Conservation (phyloP, 2,888 invertebrate species). For the Lycia hirtaria region DNA sequence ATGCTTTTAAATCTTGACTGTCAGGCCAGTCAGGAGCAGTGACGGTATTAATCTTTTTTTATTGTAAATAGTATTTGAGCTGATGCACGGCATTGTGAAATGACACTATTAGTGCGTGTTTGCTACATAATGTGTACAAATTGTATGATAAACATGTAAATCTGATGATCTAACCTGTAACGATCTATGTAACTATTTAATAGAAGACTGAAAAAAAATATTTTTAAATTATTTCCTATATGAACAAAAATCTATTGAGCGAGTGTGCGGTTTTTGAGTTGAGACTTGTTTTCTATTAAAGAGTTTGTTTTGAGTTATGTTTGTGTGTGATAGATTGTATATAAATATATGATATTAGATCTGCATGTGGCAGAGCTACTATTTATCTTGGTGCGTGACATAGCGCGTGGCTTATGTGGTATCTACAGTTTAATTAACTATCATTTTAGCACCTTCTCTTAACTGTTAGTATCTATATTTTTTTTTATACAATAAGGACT, state of each 20-base stretch:
- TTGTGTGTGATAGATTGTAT: slow-evolving; percentile 56
- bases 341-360: slow-evolving; percentile 46
- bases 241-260: slow-evolving; percentile 51
- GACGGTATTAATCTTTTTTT: not conserved
- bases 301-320: slow-evolving; percentile 47
- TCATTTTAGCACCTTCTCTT: not conserved
- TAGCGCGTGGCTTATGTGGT: not conserved
- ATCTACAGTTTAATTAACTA: not conserved
- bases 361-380: slow-evolving; percentile 50
- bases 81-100: slow-evolving; percentile 8
- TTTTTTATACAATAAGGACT: not conserved
- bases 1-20: not conserved
- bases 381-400: slow-evolving; percentile 2
- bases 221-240: slow-evolving; percentile 70
- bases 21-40: not conserved
- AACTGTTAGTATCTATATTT: not conserved
- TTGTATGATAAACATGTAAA: slow-evolving; percentile 70
- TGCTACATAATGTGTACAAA: slow-evolving; percentile 63
- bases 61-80: not conserved
- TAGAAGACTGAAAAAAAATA: slow-evolving; percentile 80
- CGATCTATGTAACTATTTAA: slow-evolving; percentile 71
- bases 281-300: slow-evolving; percentile 44
- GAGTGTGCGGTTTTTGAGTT: slow-evolving; percentile 51
- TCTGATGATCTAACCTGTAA: slow-evolving; percentile 69
- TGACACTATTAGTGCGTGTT: slow-evolving; percentile 1